A percentile compares a stretch with the other conserved stretches of the same genome.
Conservation (phyloP, 2,888 invertebrate species). For the Gibbula magus region DNA sequence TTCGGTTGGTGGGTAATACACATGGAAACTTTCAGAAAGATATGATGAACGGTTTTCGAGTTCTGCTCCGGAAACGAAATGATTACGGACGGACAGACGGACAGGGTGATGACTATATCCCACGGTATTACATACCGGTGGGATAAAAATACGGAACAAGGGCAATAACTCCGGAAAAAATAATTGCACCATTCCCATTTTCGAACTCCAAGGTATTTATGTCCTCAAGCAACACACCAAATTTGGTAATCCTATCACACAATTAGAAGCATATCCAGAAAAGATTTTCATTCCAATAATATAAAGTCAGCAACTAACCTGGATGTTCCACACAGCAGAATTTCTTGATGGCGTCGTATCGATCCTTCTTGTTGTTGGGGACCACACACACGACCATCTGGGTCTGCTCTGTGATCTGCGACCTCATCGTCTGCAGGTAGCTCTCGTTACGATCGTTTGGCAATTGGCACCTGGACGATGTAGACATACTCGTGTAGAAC, state of each 20-base stretch:
- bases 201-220: not conserved
- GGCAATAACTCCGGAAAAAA: too few species aligned
- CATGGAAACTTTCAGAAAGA: too few species aligned
- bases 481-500: too few species aligned
- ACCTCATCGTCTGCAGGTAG: conserved; percentile 59
- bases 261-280: not conserved
- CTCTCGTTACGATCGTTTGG: conserved; percentile 49
- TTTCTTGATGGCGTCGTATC: conserved; percentile 92
- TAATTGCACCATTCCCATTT: not conserved
- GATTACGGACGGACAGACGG: too few species aligned
- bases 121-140: too few species aligned
- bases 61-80: too few species aligned
- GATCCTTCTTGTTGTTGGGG: conserved; percentile 82
- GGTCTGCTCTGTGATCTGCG: conserved; percentile 50
- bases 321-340: conserved; percentile 78
- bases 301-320: conserved; percentile 61
- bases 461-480: conserved; percentile 47
- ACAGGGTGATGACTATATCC: too few species aligned
- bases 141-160: too few species aligned
- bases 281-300: not conserved
- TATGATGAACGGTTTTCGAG: too few species aligned
- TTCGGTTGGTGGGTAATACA: too few species aligned
- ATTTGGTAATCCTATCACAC: too few species aligned
- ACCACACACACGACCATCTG: conserved; percentile 79
- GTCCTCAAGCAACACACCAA: too few species aligned